Percentiles rank a stretch among this genome's conserved stretches.
Evolutionary conservation across 2,113 vertebrate species (phyloP).

Genomic region (Pluvianellus socialis): DNA sequence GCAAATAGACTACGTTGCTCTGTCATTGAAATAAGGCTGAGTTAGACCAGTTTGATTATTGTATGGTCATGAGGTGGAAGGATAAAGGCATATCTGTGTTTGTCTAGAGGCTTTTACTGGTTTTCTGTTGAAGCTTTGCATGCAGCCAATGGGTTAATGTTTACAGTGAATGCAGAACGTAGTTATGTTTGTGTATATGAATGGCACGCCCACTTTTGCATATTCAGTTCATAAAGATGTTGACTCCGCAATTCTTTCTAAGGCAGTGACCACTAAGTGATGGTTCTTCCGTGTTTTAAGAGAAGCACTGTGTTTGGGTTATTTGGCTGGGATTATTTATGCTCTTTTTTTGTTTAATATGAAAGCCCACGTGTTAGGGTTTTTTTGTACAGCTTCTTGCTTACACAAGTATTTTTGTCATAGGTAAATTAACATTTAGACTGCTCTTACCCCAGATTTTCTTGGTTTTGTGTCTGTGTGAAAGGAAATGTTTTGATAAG

Average conservation of each 20-base stretch:
- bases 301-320: not conserved
- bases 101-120: not conserved
- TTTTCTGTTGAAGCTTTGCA: not conserved
- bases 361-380: not conserved
- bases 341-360: not conserved
- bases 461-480: not conserved
- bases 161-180: not conserved
- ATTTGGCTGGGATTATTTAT: not conserved
- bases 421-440: too few species aligned
- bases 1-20: not conserved
- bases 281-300: not conserved
- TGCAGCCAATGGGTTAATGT: not conserved
- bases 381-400: too few species aligned
- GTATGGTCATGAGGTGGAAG: not conserved
- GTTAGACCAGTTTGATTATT: not conserved
- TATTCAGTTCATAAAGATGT: not conserved
- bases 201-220: fast-evolving
- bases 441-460: not conserved
- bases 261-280: not conserved
- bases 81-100: not conserved
- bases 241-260: not conserved
- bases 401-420: too few species aligned
- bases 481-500: not conserved
- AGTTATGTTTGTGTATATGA: not conserved
- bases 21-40: not conserved